Percentiles rank a stretch among this genome's conserved stretches.
Conservation (phyloP, 1,140 invertebrate species). For the Dendroctonus ponderosae region DNA sequence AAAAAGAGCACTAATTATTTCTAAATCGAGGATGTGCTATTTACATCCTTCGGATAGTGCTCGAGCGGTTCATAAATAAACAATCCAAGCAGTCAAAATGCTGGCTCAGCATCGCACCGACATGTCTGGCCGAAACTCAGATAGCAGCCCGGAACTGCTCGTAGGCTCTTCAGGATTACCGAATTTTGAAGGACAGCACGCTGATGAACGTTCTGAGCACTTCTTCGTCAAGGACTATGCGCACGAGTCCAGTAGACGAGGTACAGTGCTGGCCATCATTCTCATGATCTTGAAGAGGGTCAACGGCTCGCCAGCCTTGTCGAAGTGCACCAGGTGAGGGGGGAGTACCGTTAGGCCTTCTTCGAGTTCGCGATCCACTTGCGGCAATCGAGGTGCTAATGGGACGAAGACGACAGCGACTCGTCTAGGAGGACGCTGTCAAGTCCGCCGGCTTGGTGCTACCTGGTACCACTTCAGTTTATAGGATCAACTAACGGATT, state of each 20-base stretch:
- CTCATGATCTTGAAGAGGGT: conserved; percentile 23
- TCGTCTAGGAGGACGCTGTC: too few relatives aligned
- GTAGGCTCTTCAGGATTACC: conserved; percentile 5
- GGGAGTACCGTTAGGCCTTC: conserved; percentile 32
- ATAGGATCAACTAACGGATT: too few relatives aligned
- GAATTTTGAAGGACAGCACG: conserved; percentile 8
- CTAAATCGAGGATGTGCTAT: not conserved
- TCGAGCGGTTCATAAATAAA: conserved; percentile 1
- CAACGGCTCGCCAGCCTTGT: conserved; percentile 34
- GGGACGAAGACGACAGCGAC: conserved; percentile 15
- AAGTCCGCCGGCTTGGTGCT: too few relatives aligned
- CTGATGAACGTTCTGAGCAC: conserved; percentile 3
- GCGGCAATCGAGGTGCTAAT: conserved; percentile 24
- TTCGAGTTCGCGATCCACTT: conserved; percentile 32
- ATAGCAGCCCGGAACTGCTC: not conserved
- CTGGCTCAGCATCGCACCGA: conserved; percentile 11
- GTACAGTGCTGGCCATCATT: conserved; percentile 31
- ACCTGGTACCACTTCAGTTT: too few relatives aligned
- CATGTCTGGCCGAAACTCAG: not conserved
- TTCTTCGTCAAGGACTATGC: conserved; percentile 27
- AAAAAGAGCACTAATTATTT: conserved; percentile 9
- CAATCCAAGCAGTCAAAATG: not conserved
- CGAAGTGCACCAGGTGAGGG: conserved; percentile 16
- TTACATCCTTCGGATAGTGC: conserved; percentile 8
- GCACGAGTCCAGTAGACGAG: conserved; percentile 26